Evolutionary conservation across 2,797 vertebrate genomes (phyloP), one percentile per base, ranked within the genome.

Genomic region (Alouatta caraya): DNA sequence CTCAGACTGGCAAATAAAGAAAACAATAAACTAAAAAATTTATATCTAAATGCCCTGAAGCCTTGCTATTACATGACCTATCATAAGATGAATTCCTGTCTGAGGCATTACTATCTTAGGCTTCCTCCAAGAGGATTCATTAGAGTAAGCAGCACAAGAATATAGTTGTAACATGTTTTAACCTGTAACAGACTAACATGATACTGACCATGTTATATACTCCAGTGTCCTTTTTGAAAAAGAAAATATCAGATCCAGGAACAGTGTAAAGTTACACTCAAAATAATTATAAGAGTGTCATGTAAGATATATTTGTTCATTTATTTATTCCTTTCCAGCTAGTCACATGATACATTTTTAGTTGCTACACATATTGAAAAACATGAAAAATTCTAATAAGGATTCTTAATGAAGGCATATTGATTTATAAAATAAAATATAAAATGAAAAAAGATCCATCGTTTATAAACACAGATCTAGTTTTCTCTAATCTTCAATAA

Each of bases 1-100:
- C 52, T 83, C n/a, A 86, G 12, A 61, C 59, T 96, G 22, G 33
- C 26, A 94, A 97, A 94, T 76, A 95, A 95, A 90, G 5, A 8
- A 95, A 59, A 84, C 1, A 70, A 57, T 84, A 95, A 73, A 55
- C 48, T 89, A 55, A 96, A 96, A 93, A 80, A 14, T 48, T 93
- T 12, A 83, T 88, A 59, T 44, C 28, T 70, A 92, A 73, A 64
- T 94, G 5, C 26, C 21, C 76, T 46, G 17, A 92, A 93, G 64
- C 75, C 78, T 94, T 92, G 37, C 72, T 93, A 13, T 70, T 90
- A 46, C 19, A 42, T 92, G 83, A 90, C 82, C 86, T 96, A 92
- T 11, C 52, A 22, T 70, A 94, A 96, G 30, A 42, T 59, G 44
- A 70, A 61, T 70, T 92, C 93, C 50, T 89, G 4, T 85, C 39